Evolutionary conservation across 1,140 invertebrate genomes (phyloP).

Genomic region (Procambarus clarkii): DNA sequence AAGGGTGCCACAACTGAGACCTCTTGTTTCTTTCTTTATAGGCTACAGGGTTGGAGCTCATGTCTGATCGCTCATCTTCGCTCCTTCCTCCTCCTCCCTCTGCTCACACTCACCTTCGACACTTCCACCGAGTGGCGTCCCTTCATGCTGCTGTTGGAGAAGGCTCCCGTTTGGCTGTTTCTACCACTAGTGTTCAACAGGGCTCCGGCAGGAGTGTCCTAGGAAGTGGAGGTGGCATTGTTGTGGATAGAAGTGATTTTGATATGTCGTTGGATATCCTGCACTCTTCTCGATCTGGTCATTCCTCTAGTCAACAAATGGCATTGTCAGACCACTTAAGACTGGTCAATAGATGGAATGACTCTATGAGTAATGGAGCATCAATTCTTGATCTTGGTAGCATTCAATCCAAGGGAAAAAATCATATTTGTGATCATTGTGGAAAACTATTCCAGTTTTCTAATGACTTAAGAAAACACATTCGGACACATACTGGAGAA

Average conservation of each 20-base stretch:
- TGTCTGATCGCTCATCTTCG: constrained; percentile 59
- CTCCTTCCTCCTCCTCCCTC: constrained; percentile 65
- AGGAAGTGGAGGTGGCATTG: constrained; percentile 28
- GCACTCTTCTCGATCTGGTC: not conserved
- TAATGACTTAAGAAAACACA: constrained; percentile 56
- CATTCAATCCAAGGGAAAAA: constrained; percentile 30
- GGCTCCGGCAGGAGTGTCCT: constrained; percentile 29
- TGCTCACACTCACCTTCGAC: constrained; percentile 60
- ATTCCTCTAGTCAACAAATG: constrained; percentile 40
- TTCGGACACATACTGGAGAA: constrained; percentile 58
- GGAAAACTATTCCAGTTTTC: constrained; percentile 60
- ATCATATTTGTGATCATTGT: constrained; percentile 60
- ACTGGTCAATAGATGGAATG: constrained; percentile 35
- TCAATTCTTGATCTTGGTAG: constrained; percentile 27
- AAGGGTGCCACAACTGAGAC: constrained; percentile 57
- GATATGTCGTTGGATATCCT: constrained; percentile 34
- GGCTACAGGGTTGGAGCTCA: constrained; percentile 61
- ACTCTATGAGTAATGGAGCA: constrained; percentile 22
- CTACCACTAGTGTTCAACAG: constrained; percentile 38
- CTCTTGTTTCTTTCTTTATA: constrained; percentile 68
- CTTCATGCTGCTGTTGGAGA: constrained; percentile 48
- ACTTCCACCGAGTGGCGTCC: constrained; percentile 54
- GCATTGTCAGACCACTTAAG: constrained; percentile 26
- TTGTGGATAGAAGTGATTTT: constrained; percentile 28
- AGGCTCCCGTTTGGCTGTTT: constrained; percentile 36